Evolutionary conservation across 2,797 vertebrate genomes (phyloP), one percentile per base, ranked within the genome.

Genomic region (Sebastes hubbsi): DNA sequence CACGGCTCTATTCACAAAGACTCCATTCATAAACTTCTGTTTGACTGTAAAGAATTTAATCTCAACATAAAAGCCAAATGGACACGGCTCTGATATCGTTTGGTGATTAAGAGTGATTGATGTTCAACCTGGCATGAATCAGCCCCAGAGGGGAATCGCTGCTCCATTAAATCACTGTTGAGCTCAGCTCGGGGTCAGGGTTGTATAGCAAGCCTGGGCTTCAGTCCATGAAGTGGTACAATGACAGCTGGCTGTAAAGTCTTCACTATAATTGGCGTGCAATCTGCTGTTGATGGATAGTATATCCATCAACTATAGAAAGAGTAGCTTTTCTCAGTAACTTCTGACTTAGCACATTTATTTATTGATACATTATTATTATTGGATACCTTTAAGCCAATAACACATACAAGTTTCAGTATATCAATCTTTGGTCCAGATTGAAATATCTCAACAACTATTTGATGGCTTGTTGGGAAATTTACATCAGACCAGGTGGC

Each of bases 81-180:
- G 11, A 64, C 1, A 29, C 6, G 18, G 22, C 22, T 20, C 6
- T 13, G 52, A 18, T 54, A 5, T 60, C 20, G 42, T 66, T 42
- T 68, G 63, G 34, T 80, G 55, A 86, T 82, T 30, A 69, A 75
- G 8, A 62, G 22, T 75, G 68, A 87, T 32, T 52, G 60, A 86
- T 81, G 74, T 54, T 32, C 11, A 32, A 46, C 32, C 32, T 78
- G 77, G 29, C 58, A 62, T 56, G 27, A 77, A 63, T 79, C 63
- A 63, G 55, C 38, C 78, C 61, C 60, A 14, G 29, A 69, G 77
- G 77, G 64, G 54, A 63, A 70, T 16, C 65, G 8, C 32, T 13
- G 63, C 36, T 66, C 64, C 38, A 80, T 82, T 79, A 80, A 71
- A 55, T 77, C 55, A 80, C 76, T 64, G 75, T 72, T 79, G 68